These are phyloP conservation scores for Callimorpha dominula DNA, from an alignment of 2,888 invertebrate genomes.

Conservation along the genomic window DNA sequence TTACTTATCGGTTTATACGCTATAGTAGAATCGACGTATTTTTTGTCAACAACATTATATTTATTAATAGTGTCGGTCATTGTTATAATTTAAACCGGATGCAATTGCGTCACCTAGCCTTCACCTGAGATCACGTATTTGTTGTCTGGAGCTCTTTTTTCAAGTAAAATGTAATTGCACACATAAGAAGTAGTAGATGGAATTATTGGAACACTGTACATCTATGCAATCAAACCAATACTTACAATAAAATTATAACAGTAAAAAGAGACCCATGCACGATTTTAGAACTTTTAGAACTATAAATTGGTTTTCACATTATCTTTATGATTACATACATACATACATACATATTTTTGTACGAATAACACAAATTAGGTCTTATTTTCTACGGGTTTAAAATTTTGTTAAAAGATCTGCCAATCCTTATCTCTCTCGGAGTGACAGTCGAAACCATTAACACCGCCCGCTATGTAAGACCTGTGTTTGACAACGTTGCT, in stretches of 20 bases:
- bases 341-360: too few relatives aligned
- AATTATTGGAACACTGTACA: not conserved
- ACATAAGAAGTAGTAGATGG: not conserved
- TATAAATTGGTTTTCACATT: too few relatives aligned
- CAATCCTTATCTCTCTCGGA: too few relatives aligned
- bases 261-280: not conserved
- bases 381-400: too few relatives aligned
- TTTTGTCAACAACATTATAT: not conserved
- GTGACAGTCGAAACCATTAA: too few relatives aligned
- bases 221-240: not conserved
- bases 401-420: too few relatives aligned
- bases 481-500: not conserved
- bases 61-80: slow-evolving; percentile 8
- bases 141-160: not conserved
- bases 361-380: too few relatives aligned
- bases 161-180: slow-evolving; percentile 11
- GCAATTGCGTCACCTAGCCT: slow-evolving; percentile 12
- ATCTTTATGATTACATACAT: too few relatives aligned
- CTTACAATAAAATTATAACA: not conserved
- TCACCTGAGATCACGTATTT: not conserved
- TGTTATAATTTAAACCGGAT: slow-evolving; percentile 14
- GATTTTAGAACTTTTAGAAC: too few relatives aligned
- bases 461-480: too few relatives aligned
- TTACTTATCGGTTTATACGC: not conserved
- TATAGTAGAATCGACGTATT: not conserved